Conservation (phyloP, 37 sponge, comb jelly and placozoan species). For the Hexactinellida sp. region DNA sequence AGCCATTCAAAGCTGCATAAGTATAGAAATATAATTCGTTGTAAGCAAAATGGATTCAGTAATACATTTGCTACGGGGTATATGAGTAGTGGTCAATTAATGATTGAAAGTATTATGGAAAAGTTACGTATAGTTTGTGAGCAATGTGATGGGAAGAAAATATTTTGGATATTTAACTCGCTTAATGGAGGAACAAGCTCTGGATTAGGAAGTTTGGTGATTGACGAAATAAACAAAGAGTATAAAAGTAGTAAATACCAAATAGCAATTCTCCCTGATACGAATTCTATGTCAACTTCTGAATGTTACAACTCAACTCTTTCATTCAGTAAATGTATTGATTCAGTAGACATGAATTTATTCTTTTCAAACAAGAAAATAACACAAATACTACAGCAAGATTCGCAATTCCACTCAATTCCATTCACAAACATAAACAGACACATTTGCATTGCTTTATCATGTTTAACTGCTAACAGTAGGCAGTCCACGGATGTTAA, state of each 20-base stretch:
- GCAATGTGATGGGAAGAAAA: background rate
- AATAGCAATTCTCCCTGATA: background rate
- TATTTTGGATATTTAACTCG: constrained; percentile 5
- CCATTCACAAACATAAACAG: background rate
- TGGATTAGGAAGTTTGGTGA: background rate
- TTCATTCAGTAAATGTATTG: background rate
- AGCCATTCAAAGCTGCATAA: background rate
- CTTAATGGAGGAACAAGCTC: background rate
- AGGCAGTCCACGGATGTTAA: background rate
- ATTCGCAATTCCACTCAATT: background rate
- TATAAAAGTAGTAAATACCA: background rate
- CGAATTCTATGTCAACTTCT: background rate
- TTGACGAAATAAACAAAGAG: background rate
- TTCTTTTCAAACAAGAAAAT: background rate
- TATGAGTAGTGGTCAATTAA: background rate
- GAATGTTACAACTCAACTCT: constrained; percentile 6
- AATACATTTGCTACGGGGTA: background rate
- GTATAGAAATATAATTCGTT: background rate
- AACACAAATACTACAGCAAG: background rate
- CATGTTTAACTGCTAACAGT: background rate
- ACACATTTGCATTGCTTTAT: background rate
- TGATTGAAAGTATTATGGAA: background rate
- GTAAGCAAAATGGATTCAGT: background rate
- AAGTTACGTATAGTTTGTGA: background rate
- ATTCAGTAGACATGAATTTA: background rate